Conservation (phyloP, 1,140 invertebrate species). For the Drosophila seguyi region DNA sequence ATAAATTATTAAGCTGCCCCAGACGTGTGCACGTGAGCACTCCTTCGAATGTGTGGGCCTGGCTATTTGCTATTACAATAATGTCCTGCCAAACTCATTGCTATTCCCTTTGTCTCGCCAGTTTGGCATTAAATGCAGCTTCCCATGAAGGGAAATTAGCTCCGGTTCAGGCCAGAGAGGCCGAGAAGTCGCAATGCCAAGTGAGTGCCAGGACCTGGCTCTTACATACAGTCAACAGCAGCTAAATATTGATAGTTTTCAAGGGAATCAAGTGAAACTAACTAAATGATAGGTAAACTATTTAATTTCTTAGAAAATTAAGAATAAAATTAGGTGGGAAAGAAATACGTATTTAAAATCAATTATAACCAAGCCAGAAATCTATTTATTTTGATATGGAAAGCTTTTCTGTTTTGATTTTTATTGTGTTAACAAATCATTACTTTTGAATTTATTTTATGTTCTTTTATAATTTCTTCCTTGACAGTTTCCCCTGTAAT, state of each 20-base stretch:
- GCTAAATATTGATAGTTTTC: neutral
- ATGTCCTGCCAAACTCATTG: slow-evolving; percentile 6
- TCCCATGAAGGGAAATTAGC: slow-evolving; percentile 10
- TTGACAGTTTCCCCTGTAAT: neutral
- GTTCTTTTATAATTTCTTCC: neutral
- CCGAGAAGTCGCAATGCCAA: neutral
- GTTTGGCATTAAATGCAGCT: neutral
- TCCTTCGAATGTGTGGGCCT: neutral
- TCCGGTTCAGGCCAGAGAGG: too few relatives aligned
- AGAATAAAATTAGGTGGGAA: neutral
- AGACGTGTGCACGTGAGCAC: neutral
- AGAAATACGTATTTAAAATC: too few relatives aligned
- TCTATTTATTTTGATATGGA: too few relatives aligned
- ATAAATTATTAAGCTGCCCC: slow-evolving; percentile 25
- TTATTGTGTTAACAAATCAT: too few relatives aligned
- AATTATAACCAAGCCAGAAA: too few relatives aligned
- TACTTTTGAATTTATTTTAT: too few relatives aligned
- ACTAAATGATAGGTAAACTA: neutral
- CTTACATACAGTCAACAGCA: neutral
- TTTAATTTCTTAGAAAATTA: neutral
- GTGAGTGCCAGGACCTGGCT: neutral
- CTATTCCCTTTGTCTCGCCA: slow-evolving; percentile 15
- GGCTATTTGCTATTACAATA: slow-evolving; percentile 6
- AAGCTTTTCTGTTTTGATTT: too few relatives aligned
- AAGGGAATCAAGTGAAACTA: neutral